Evolutionary conservation across 2,797 vertebrate genomes (phyloP).

Genomic region (Astyanax mexicanus): DNA sequence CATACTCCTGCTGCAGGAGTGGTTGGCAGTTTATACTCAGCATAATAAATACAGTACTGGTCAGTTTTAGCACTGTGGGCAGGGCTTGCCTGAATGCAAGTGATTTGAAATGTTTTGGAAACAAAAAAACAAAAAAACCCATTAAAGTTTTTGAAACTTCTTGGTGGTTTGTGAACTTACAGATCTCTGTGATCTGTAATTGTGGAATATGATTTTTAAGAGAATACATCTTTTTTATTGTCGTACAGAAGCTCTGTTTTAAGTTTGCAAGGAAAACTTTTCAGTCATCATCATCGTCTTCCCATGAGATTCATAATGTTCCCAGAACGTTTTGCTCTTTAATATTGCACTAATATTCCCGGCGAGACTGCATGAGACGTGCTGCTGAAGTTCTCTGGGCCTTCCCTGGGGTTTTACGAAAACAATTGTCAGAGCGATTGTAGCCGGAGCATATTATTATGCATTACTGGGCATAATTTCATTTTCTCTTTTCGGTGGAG

Average conservation of each 20-base stretch:
- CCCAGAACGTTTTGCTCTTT: not conserved
- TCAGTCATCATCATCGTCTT: not conserved
- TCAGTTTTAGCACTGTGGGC: no score
- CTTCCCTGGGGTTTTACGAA: constrained; percentile 11
- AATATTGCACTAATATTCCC: constrained; percentile 18
- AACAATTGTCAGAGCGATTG: constrained; percentile 10
- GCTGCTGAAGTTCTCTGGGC: constrained; percentile 24
- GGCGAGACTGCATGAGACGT: constrained; percentile 13
- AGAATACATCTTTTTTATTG: not conserved
- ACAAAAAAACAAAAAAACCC: no score
- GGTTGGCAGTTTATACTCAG: not conserved
- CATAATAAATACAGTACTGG: no score
- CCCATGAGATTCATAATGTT: not conserved
- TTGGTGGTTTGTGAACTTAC: not conserved
- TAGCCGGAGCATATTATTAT: constrained; percentile 3
- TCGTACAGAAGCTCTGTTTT: not conserved
- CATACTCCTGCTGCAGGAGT: not conserved
- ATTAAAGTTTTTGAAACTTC: not conserved
- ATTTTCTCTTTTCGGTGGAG: constrained; percentile 7
- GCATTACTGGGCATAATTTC: constrained; percentile 17
- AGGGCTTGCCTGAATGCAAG: no score
- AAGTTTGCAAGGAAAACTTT: not conserved
- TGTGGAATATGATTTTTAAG: not conserved
- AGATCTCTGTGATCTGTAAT: not conserved
- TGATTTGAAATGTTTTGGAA: no score